These are phyloP conservation scores for Uropsilus gracilis DNA, from an alignment of 2,113 vertebrate species.

Conservation along the genomic window DNA sequence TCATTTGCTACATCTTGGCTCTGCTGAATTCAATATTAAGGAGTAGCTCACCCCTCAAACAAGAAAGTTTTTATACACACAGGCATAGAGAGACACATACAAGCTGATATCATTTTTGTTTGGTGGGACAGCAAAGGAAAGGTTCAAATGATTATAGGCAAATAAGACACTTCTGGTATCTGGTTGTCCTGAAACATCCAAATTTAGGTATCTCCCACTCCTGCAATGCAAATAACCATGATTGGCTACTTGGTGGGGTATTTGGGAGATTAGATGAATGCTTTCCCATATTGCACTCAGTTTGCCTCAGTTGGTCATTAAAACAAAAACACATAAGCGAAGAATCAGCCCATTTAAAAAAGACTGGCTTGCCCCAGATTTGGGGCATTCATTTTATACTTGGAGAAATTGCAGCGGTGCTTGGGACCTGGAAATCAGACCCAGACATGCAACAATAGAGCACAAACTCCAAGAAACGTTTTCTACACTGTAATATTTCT, in stretches of 20 bases:
- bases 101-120: background rate
- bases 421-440: background rate
- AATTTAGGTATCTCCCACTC: background rate
- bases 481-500: background rate
- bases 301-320: background rate
- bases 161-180: background rate
- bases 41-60: background rate
- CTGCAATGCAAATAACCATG: background rate
- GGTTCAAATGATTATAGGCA: background rate
- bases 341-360: background rate
- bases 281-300: background rate
- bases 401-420: background rate
- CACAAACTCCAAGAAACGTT: background rate
- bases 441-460: background rate
- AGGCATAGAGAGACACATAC: background rate
- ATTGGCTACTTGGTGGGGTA: slow-evolving; percentile 1
- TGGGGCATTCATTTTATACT: background rate
- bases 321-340: slow-evolving; percentile 2
- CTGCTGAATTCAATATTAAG: background rate
- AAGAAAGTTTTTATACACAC: background rate
- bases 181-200: background rate
- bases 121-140: slow-evolving; percentile 7
- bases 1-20: background rate
- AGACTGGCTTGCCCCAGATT: background rate
- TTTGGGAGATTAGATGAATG: background rate